Evolutionary conservation across 2,113 vertebrate genomes (phyloP), one percentile per base, ranked within the genome.

Genomic region (Scomber scombrus): DNA sequence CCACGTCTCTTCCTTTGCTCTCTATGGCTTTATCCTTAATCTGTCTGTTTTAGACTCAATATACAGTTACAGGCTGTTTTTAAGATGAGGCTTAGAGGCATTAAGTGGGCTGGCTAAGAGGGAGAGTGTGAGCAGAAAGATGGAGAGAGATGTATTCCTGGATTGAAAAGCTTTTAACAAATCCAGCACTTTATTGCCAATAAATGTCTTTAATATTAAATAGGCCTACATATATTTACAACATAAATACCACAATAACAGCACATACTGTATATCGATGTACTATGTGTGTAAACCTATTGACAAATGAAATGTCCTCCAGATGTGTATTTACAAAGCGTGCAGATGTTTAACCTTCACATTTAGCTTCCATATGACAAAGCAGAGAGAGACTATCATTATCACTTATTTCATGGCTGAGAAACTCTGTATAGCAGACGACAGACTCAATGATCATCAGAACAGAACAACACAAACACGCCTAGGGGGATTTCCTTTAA

Each of bases 331-430:
- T 16, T 10, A 52, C 8, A 47, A 2, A 58, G 51, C 9, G 19
- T 3, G 9, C 50, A 3, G 31, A 52, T 64, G 56, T 57, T 46
- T 19, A 54, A 56, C 50, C 18, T 54, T 3, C 34, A 40, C 34
- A 40, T 40, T 40, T 40, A 16, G 16, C 5, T 18, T 60, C 52
- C 40, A 66, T 54, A 34, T 58, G 60, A 23, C 61, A 81, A 49
- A 71, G 61, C 51, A 56, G 82, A 76, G 9, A 12, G 16, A 72
- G 46, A 51, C 45, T 60, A 18, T 26, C 50, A 46, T 63, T 68
- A 51, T 78, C 71, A 58, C 34, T 85, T 62, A 73, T 55, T 72
- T 80, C 68, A 73, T 6, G 6, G 57, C 56, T 65, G 62, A 75
- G 23, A 71, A 49, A 62, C 31, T 55, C 62, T 50, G 10, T 18